phyloP scores from a whole-genome alignment of 2,113 vertebrate species.

The Plestiodon gilberti region DNA sequence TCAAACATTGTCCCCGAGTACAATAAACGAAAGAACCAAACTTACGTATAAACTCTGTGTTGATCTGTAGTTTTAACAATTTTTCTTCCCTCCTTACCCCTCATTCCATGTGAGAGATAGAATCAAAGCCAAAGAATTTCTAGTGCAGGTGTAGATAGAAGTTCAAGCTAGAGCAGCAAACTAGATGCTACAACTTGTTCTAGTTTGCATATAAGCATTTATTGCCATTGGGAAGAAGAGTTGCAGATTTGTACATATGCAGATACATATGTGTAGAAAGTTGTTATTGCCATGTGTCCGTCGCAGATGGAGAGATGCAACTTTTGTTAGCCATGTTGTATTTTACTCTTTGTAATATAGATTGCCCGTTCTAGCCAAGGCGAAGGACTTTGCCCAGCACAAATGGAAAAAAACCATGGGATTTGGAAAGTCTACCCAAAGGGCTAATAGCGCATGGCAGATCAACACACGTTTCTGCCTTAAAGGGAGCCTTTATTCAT shows the following conservation, averaged over 20 bases:
- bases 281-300: constrained; percentile 46
- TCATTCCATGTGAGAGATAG: constrained; percentile 29
- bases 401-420: not conserved
- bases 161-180: constrained; percentile 32
- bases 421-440: constrained; percentile 47
- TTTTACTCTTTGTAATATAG: constrained; percentile 47
- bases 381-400: constrained; percentile 31
- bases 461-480: constrained; percentile 64
- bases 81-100: not conserved
- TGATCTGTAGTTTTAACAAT: constrained; percentile 45
- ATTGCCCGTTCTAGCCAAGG: constrained; percentile 29
- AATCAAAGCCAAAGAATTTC: constrained; percentile 66
- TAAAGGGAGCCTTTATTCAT: constrained; percentile 76
- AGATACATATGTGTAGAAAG: constrained; percentile 41
- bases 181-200: constrained; percentile 32
- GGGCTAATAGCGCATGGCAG: constrained; percentile 56
- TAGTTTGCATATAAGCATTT: constrained; percentile 45
- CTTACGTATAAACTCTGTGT: not conserved
- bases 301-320: constrained; percentile 49
- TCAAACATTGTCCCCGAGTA: not conserved
- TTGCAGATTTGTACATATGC: constrained; percentile 16
- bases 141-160: not conserved
- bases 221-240: constrained; percentile 11
- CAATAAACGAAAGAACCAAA: not conserved
- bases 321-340: constrained; percentile 21